phyloP scores from a whole-genome alignment of 2,797 vertebrate species.

The Pantherophis alleghaniensis region DNA sequence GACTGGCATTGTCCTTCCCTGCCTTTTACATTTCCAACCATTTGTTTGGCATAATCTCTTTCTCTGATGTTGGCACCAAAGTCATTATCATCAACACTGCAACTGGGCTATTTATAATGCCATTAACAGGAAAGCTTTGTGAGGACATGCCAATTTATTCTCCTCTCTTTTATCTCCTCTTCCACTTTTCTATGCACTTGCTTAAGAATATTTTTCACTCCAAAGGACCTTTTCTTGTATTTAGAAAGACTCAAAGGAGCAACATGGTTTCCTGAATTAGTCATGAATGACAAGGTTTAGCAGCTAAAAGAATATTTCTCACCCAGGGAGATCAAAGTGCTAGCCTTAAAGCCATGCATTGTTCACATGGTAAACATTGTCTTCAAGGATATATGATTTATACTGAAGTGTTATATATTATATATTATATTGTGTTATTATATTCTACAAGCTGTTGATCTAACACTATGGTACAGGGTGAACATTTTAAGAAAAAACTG shows the following conservation, averaged over 20 bases:
- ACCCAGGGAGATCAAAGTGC: conserved; percentile 37
- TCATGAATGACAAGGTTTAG: conserved; percentile 36
- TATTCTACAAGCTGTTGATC: background rate
- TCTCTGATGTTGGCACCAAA: conserved; percentile 7
- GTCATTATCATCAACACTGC: background rate
- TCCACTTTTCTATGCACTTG: background rate
- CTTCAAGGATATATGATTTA: conserved; percentile 9
- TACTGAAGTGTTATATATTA: background rate
- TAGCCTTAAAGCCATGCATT: conserved; percentile 26
- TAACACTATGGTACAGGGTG: background rate
- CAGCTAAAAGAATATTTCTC: conserved; percentile 34
- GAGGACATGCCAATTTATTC: conserved; percentile 39
- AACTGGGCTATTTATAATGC: conserved; percentile 30
- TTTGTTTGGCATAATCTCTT: conserved; percentile 36
- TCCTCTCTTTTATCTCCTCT: background rate
- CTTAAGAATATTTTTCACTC: conserved; percentile 12
- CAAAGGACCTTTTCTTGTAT: background rate
- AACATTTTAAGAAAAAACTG: background rate
- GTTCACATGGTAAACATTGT: conserved; percentile 15
- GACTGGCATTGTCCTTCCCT: background rate
- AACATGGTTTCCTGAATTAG: conserved; percentile 1
- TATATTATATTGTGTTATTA: background rate
- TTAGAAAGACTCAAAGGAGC: conserved; percentile 32
- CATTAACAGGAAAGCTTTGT: conserved; percentile 41
- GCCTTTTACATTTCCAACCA: background rate